Percentiles rank a stretch among this genome's conserved stretches.
phyloP scores from a whole-genome alignment of 2,888 invertebrate genomes.

The Leucophenga maculata region DNA sequence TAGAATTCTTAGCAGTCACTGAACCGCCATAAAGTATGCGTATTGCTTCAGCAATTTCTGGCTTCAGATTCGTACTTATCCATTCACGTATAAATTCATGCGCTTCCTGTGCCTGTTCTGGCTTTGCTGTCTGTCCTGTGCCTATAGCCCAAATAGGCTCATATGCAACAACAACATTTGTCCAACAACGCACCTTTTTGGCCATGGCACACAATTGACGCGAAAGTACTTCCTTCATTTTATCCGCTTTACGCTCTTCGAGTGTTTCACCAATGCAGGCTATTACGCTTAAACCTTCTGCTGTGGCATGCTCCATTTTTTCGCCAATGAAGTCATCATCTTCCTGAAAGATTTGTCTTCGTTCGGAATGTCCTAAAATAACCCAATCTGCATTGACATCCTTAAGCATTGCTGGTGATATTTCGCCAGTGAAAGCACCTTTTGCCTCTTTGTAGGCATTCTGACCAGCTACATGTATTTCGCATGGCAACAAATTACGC shows the following conservation, averaged over 20 bases:
- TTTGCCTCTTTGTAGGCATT: constrained; percentile 86
- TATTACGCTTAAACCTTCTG: constrained; percentile 85
- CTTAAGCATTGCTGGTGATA: constrained; percentile 96
- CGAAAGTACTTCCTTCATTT: constrained; percentile 96
- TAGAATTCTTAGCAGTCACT: constrained; percentile 92
- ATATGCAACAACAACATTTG: constrained; percentile 95
- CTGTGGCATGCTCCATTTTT: constrained; percentile 83
- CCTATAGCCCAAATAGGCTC: constrained; percentile 99
- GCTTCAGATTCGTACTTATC: constrained; percentile 85
- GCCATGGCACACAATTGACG: constrained; percentile 90
- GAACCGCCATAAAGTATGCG: constrained; percentile 99
- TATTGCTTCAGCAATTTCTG: constrained; percentile 81
- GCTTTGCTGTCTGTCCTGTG: constrained; percentile 97
- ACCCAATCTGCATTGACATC: constrained; percentile 95
- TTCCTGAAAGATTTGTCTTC: constrained; percentile 90
- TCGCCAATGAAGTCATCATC: constrained; percentile 85
- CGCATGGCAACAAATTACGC: constrained; percentile 79
- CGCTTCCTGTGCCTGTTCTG: constrained; percentile 95
- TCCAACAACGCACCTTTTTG: constrained; percentile 80
- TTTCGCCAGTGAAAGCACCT: constrained; percentile 97
- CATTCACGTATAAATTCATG: constrained; percentile 91
- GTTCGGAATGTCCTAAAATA: constrained; percentile 97
- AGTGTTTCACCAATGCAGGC: constrained; percentile 98
- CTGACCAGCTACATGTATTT: constrained; percentile 89
- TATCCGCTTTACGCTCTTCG: constrained; percentile 92